Evolutionary conservation across 2,797 vertebrate genomes (phyloP).

Genomic region (Schizopygopsis malacanthus): DNA sequence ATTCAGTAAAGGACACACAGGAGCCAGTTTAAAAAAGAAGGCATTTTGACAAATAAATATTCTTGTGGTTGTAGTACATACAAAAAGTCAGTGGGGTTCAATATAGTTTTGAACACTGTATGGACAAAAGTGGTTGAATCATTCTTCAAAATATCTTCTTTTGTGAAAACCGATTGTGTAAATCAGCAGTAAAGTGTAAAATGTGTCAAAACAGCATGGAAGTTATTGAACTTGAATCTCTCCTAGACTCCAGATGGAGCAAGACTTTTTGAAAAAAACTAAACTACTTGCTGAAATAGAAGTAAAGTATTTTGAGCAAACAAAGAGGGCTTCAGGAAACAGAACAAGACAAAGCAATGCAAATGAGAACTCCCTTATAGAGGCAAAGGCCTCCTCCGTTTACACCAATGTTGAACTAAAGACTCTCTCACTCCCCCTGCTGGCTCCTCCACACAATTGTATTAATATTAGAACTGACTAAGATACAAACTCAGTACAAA

Average conservation of each 20-base stretch:
- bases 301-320: slow-evolving; percentile 7
- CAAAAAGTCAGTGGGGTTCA: neutral
- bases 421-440: slow-evolving; percentile 28
- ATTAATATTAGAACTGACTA: neutral
- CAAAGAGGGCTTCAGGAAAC: slow-evolving; percentile 4
- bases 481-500: neutral
- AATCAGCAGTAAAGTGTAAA: neutral
- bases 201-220: neutral
- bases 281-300: neutral
- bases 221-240: too few relatives aligned
- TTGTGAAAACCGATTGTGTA: neutral
- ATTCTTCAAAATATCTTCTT: neutral
- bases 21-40: slow-evolving; percentile 1
- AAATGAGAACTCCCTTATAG: neutral
- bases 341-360: neutral
- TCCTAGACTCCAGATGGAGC: neutral
- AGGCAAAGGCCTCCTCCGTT: neutral
- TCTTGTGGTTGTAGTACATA: neutral
- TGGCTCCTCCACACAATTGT: slow-evolving; percentile 12
- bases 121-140: neutral
- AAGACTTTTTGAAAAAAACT: neutral
- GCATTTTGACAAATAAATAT: neutral
- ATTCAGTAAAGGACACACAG: slow-evolving; percentile 10
- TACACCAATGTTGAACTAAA: slow-evolving; percentile 6
- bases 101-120: neutral